Evolutionary conservation across 2,113 vertebrate species (phyloP).

Genomic region (Noctilio leporinus): DNA sequence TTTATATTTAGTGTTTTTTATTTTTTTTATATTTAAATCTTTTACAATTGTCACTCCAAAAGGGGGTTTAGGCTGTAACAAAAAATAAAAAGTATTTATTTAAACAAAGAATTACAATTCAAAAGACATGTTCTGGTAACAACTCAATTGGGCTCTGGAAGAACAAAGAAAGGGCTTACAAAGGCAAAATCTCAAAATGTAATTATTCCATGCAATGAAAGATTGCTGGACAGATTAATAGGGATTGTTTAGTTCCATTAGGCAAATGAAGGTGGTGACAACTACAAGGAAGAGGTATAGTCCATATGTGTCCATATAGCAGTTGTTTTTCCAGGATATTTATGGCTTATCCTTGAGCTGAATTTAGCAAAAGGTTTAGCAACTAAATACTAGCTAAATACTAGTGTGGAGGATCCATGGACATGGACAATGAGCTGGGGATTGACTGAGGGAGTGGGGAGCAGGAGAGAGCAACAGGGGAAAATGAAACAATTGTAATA

Average conservation of each 20-base stretch:
- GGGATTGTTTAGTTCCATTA: neutral
- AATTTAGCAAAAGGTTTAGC: neutral
- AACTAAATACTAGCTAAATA: no score
- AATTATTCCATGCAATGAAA: neutral
- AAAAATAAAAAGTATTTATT: neutral
- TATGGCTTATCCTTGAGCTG: neutral
- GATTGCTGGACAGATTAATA: neutral
- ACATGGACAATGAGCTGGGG: no score
- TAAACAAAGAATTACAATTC: neutral
- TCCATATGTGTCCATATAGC: neutral
- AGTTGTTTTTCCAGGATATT: neutral
- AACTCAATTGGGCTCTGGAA: neutral
- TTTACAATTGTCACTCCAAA: neutral
- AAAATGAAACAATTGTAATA: no score
- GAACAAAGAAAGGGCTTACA: neutral
- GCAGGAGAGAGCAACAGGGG: no score
- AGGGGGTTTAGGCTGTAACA: neutral
- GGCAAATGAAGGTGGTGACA: neutral
- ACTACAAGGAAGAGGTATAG: neutral
- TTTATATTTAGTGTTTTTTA: neutral
- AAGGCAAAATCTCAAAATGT: neutral
- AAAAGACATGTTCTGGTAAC: neutral
- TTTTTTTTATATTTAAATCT: slow-evolving; percentile 15
- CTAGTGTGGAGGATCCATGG: no score
- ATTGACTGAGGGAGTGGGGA: no score